Evolutionary conservation across 2,888 invertebrate genomes (phyloP), one percentile per base, ranked within the genome.

Genomic region (Lydus trimaculatus): DNA sequence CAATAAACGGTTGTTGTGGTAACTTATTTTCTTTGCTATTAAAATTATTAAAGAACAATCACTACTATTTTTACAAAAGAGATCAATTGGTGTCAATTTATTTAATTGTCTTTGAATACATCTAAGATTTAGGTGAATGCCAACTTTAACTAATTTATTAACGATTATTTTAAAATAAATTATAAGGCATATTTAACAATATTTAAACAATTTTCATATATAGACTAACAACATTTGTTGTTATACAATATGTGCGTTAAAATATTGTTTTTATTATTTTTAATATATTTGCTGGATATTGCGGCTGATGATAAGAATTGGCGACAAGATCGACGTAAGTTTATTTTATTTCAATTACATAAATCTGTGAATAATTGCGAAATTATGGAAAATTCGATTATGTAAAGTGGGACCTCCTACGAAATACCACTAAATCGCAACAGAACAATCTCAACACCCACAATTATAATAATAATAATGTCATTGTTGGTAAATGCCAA

Each of bases 301-400:
- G 20, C 3, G 20, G 48, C 20, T 0, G 17, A 43, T 17, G 43
- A 48, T 5, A 6, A 20, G 9, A 74, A 75, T 59, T 79, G 74
- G 72, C 72, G 75, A 63, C 77, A 74, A 33, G 71, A 75, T 31
- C 75, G 77, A 67, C 68, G 79, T 79, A 73, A 76, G 78, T 76
- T 64, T 28, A 23, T 69, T 63, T 4, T 15, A 62, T 17, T 23
- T 58, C 8, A n/a, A n/a, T 58, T n/a, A 6, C 17, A 59, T 3
- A 31, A 58, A 11, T 56, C 9, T 4, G 7, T 28, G n/a, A 65
- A 9, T 28, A 4, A 13, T 25, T 28, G 25, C 25, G 28, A 4
- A 59, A 11, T 39, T 15, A 20, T 36, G 36, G 15, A 31, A 17
- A 20, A 43, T 58, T 39, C 5, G 1, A 15, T 58, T 63, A 63